These are phyloP conservation scores for Trichopoda pennipes DNA, from an alignment of 2,888 invertebrate species.

Conservation along the genomic window DNA sequence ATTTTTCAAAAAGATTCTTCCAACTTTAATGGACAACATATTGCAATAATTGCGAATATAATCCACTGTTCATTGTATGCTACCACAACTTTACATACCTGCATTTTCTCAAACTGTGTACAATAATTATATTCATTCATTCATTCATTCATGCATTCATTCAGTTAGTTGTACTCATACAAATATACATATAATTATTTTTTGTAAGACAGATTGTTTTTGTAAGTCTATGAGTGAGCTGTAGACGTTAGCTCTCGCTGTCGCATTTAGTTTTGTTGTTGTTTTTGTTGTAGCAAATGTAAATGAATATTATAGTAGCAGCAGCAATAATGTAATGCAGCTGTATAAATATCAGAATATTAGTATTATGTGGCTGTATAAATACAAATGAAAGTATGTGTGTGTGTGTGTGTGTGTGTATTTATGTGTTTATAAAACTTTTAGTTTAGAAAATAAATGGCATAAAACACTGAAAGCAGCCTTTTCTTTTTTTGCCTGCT, in stretches of 20 bases:
- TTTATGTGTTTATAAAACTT: slow-evolving; percentile 26
- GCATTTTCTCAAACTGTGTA: neutral
- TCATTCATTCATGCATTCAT: neutral
- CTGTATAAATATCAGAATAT: slow-evolving; percentile 53
- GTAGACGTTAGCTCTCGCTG: neutral
- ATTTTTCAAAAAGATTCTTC: too few species aligned
- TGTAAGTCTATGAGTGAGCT: slow-evolving; percentile 23
- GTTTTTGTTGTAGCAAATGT: slow-evolving; percentile 24
- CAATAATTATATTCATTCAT: slow-evolving; percentile 14
- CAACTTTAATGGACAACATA: too few species aligned
- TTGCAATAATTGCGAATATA: neutral
- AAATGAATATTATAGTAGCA: slow-evolving; percentile 63
- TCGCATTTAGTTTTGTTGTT: slow-evolving; percentile 1
- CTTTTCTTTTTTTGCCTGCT: neutral
- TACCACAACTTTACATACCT: neutral
- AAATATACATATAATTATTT: neutral
- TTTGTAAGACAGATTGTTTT: slow-evolving; percentile 13
- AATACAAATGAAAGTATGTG: neutral
- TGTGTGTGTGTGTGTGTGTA: neutral
- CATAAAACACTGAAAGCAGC: slow-evolving; percentile 46
- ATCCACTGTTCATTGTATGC: slow-evolving; percentile 13
- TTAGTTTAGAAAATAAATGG: slow-evolving; percentile 61
- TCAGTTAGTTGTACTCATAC: slow-evolving; percentile 23
- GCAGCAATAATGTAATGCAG: slow-evolving; percentile 48
- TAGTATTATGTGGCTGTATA: neutral